These are phyloP conservation scores for Heterochromis multidens DNA, from an alignment of 2,113 vertebrate species.

Conservation along the genomic window DNA sequence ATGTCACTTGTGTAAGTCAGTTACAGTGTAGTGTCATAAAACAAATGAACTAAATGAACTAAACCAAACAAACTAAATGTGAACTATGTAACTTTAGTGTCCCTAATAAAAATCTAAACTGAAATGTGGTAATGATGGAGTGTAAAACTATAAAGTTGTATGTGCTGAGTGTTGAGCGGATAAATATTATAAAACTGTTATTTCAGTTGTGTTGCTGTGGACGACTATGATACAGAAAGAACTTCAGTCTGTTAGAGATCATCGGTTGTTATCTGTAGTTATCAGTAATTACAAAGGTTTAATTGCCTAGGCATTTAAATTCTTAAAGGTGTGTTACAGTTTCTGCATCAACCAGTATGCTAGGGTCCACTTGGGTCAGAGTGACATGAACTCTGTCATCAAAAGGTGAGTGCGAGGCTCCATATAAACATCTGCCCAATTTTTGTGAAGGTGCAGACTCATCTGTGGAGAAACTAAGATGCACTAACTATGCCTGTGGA, in stretches of 20 bases:
- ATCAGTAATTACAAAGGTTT: background rate
- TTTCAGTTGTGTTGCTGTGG: background rate
- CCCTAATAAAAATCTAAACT: background rate
- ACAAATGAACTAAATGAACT: too few species aligned
- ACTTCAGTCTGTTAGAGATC: too few species aligned
- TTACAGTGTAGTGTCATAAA: background rate
- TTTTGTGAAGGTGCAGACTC: background rate
- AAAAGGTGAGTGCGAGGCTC: too few species aligned
- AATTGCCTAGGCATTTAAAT: too few species aligned
- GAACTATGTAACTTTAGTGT: background rate
- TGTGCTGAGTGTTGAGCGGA: background rate
- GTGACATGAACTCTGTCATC: too few species aligned
- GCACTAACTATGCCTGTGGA: background rate
- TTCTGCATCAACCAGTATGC: too few species aligned
- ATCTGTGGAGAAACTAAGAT: background rate
- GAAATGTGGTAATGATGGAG: fast-evolving
- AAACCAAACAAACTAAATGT: background rate
- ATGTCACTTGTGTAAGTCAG: background rate
- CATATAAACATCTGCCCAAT: too few species aligned
- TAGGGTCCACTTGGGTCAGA: too few species aligned
- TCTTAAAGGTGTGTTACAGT: too few species aligned
- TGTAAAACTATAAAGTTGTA: background rate
- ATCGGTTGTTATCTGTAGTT: background rate
- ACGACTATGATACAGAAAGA: too few species aligned
- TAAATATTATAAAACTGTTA: background rate